Conservation (phyloP, 2,888 invertebrate genomes). For the Zaprionus bogoriensis region DNA sequence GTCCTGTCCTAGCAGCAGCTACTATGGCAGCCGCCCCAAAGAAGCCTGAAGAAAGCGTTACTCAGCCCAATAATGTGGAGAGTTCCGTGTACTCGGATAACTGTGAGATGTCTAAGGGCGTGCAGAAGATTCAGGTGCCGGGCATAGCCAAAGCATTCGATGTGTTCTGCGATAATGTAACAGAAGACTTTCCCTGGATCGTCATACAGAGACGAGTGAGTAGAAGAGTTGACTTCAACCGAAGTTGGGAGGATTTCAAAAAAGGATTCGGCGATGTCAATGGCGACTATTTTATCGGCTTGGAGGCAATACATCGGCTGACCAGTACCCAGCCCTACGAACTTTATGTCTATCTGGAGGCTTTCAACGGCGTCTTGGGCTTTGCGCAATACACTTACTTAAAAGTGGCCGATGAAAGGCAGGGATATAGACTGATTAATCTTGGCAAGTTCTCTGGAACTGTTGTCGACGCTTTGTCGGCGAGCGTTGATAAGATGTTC, state of each 20-base stretch:
- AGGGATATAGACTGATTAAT: neutral
- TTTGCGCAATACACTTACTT: conserved; percentile 3
- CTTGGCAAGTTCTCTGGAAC: conserved; percentile 4
- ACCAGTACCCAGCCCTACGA: conserved; percentile 1
- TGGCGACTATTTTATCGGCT: conserved; percentile 5
- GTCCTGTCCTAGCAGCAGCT: too few species aligned
- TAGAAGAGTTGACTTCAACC: neutral
- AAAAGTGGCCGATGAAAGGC: neutral
- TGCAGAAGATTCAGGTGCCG: neutral
- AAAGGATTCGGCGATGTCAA: conserved; percentile 4
- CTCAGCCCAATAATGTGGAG: too few species aligned
- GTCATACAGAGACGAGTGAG: conserved; percentile 6
- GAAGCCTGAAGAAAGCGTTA: too few species aligned
- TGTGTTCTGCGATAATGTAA: conserved; percentile 2
- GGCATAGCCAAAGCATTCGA: conserved; percentile 1
- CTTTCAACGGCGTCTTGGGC: neutral
- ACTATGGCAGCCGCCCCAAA: too few species aligned
- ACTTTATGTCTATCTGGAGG: conserved; percentile 1
- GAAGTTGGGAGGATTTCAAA: neutral
- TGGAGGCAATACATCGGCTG: neutral
- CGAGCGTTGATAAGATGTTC: neutral
- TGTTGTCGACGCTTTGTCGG: neutral
- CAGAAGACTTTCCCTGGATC: conserved; percentile 4
- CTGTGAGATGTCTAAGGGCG: neutral
- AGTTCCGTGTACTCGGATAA: too few species aligned